Conservation (phyloP, 2,113 vertebrate species). For the Dendrocopos noguchii region DNA sequence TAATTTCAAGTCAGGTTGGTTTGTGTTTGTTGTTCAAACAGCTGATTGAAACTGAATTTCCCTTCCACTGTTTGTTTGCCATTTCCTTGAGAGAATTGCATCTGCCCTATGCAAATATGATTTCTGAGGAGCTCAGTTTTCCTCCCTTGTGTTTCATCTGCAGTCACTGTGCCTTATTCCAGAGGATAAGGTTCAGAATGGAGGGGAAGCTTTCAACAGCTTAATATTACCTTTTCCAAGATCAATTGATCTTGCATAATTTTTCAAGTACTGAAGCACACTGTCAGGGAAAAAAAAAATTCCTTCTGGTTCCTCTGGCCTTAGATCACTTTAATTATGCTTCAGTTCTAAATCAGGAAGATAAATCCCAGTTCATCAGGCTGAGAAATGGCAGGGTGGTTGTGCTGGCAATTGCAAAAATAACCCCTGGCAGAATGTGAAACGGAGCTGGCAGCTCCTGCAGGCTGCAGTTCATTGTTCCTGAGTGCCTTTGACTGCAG, state of each 20-base stretch:
- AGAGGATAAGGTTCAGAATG: not conserved
- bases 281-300: not conserved
- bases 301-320: not conserved
- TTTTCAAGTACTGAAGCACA: not conserved
- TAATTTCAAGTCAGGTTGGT: not conserved
- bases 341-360: not conserved
- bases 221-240: not conserved
- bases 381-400: not conserved
- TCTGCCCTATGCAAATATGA: not conserved
- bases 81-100: not conserved
- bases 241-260: not conserved
- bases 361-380: not conserved
- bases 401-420: not conserved
- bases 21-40: not conserved
- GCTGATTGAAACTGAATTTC: not conserved
- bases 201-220: not conserved
- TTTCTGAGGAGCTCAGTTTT: not conserved
- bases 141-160: not conserved
- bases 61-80: not conserved
- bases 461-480: accelerated
- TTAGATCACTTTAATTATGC: not conserved
- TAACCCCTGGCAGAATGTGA: not conserved
- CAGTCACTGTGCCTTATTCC: not conserved
- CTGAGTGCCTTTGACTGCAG: accelerated
- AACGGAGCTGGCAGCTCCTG: not conserved